Conservation (phyloP, 2,113 vertebrate genomes). For the Thalassarche chlororhynchos region DNA sequence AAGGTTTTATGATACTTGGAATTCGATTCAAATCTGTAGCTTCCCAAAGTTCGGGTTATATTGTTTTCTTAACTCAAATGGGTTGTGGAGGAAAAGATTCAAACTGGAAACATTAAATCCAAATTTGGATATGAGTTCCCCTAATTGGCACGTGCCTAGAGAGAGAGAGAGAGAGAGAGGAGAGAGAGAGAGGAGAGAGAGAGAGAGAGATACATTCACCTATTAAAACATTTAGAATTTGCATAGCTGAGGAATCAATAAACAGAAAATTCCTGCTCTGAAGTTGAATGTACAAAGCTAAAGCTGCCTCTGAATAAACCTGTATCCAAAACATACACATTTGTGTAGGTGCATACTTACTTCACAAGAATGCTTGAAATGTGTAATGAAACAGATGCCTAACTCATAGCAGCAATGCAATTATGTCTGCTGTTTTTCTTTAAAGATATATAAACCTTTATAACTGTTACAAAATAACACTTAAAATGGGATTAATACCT, state of each 20-base stretch:
- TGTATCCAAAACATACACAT: not conserved
- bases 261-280: not conserved
- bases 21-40: not conserved
- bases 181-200: not conserved
- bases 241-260: not conserved
- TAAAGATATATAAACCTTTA: not conserved
- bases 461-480: not conserved
- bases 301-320: not conserved
- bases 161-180: not conserved
- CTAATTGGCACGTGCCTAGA: not conserved
- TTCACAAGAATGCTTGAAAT: not conserved
- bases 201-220: not conserved
- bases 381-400: not conserved
- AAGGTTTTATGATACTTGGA: not conserved
- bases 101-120: not conserved
- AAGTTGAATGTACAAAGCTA: not conserved
- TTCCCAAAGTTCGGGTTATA: not conserved
- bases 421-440: not conserved
- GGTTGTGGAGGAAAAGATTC: not conserved
- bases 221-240: not conserved
- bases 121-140: not conserved
- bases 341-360: not conserved
- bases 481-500: not conserved
- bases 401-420: not conserved
- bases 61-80: not conserved